Evolutionary conservation across 2,888 invertebrate genomes (phyloP).

Genomic region (Cheilosia urbana): DNA sequence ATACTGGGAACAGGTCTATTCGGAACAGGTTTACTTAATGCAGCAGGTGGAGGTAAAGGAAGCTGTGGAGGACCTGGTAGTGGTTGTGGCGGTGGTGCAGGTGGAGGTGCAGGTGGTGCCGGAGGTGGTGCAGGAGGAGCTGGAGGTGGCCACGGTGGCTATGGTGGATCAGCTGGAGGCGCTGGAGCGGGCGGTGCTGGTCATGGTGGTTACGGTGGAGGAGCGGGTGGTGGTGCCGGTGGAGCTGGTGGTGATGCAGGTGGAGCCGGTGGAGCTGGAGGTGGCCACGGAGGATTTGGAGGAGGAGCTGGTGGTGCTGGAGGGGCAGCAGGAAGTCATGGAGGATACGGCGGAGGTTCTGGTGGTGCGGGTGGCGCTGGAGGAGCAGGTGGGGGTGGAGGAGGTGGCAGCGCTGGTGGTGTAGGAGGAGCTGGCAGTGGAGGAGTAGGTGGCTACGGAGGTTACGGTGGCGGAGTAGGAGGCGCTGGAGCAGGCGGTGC

Average conservation of each 20-base stretch:
- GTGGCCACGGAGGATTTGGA: conserved; percentile 38
- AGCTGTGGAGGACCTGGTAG: conserved; percentile 62
- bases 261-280: conserved; percentile 58
- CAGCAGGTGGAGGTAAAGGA: conserved; percentile 52
- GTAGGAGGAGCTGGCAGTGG: conserved; percentile 77
- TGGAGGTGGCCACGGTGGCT: conserved; percentile 22
- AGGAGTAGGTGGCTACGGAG: conserved; percentile 21
- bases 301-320: conserved; percentile 43
- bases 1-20: conserved; percentile 31
- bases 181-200: not conserved
- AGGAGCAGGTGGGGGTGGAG: conserved; percentile 78
- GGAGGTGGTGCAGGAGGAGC: conserved; percentile 32
- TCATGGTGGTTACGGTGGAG: conserved; percentile 15
- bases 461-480: conserved; percentile 25
- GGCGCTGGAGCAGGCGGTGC: conserved; percentile 37
- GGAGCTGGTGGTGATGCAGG: conserved; percentile 50
- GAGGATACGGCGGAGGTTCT: conserved; percentile 25
- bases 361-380: conserved; percentile 35
- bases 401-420: conserved; percentile 83
- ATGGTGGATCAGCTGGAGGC: conserved; percentile 4
- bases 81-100: conserved; percentile 58
- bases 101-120: conserved; percentile 9
- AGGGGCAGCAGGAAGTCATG: conserved; percentile 26
- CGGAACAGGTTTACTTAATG: conserved; percentile 40
- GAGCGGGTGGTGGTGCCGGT: conserved; percentile 45